These are phyloP conservation scores for Steinernema feltiae DNA, from an alignment of 1,140 invertebrate species.

Conservation along the genomic window DNA sequence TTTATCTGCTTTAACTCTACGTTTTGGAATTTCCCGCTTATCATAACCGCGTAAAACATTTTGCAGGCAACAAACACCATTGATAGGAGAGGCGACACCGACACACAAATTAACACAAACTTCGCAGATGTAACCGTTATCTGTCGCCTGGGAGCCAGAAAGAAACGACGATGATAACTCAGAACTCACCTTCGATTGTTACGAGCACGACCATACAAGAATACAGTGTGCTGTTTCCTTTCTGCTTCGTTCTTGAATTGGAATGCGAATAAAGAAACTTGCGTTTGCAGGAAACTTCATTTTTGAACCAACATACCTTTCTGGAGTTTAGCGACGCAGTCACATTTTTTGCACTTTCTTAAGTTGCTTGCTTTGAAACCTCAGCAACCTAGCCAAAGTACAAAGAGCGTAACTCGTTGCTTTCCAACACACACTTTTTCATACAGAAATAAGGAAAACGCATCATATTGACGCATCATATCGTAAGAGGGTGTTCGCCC, in stretches of 20 bases:
- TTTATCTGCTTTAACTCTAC: no score
- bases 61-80: background rate
- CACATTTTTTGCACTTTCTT: conserved; percentile 6
- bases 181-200: background rate
- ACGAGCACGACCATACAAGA: no score
- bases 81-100: background rate
- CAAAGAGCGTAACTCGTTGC: conserved; percentile 1
- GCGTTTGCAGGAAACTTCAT: no score
- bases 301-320: background rate
- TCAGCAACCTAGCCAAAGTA: conserved; percentile 13
- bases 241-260: no score
- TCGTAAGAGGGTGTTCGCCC: background rate
- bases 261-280: background rate
- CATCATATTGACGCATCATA: background rate
- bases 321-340: background rate
- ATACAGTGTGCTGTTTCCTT: no score
- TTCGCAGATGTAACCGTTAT: background rate
- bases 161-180: background rate
- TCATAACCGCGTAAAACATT: no score
- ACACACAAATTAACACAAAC: conserved; percentile 1
- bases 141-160: background rate
- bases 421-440: background rate
- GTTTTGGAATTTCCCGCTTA: no score
- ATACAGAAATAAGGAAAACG: background rate
- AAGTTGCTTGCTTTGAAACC: background rate